Evolutionary conservation across 1,140 invertebrate species (phyloP), one percentile per base, ranked within the genome.

Genomic region (Euwallacea similis): DNA sequence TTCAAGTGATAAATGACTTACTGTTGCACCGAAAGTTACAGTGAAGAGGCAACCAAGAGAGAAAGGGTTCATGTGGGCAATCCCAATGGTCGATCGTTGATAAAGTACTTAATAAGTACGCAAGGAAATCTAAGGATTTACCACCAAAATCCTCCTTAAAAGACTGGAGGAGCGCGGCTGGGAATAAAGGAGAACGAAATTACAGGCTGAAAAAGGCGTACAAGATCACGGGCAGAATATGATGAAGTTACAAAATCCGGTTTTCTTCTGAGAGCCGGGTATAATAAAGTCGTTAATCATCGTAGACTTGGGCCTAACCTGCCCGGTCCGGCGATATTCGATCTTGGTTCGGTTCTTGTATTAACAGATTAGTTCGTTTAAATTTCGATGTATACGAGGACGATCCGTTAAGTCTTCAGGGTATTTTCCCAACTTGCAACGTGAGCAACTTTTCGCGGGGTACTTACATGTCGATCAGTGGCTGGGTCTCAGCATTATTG

Each of bases 201-300:
- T 61, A 61, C 59, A 61, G 59, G 59, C 59, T 61, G 21, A 65
- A 65, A 54, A 65, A 65, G 63, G 58, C 66, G 54, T 61, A 68
- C 43, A 53, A 68, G 66, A 68, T 68, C 55, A 68, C 66, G 66
- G 56, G 33, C 66, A 7, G 42, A 42, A 61, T 42, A 76, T 77
- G 76, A 78, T 78, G 76, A 78, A 78, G 76, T 76, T 76, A 78
- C 76, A 73, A 76, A 75, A 76, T 73, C 75, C 75, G 76, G 76
- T 77, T 77, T 71, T 75, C 72, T 74, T 62, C 66, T 69, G 43
- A 56, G 56, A 60, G 21, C 56, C 16, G 44, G 73, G 75, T 75
- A 78, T 78, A 78, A 78, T 78, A 78, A 76, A 78, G 76, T 78
- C 76, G 76, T 78, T 78, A 75, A 78, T 78, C 76, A 78, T 76